A percentile compares a stretch with the other conserved stretches of the same genome.
Evolutionary conservation across 2,888 invertebrate species (phyloP).

Genomic region (Drosophila mulleri): DNA sequence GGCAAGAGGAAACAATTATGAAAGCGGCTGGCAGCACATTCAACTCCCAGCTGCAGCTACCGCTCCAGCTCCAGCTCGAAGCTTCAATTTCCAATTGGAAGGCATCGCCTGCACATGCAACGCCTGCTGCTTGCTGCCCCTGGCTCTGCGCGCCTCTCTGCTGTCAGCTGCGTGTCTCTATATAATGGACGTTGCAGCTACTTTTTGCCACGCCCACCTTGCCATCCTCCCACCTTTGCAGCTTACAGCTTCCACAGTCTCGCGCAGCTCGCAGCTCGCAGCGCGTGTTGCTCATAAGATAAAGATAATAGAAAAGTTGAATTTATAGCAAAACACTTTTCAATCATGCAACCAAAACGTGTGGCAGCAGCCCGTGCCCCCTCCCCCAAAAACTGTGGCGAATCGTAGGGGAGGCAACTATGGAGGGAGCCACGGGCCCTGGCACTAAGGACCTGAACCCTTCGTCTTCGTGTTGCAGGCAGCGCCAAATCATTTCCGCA

Average conservation of each 20-base stretch:
- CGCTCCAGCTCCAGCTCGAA: conserved; percentile 6
- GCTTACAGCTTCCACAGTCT: not conserved
- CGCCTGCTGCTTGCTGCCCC: conserved; percentile 6
- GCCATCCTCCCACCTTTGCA: conserved; percentile 3
- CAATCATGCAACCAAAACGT: conserved; percentile 74
- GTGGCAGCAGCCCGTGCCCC: conserved; percentile 16
- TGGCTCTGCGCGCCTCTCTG: not conserved
- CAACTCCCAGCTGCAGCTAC: conserved; percentile 33
- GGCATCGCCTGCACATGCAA: conserved; percentile 35
- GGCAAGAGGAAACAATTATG: conserved; percentile 60
- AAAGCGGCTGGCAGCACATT: conserved; percentile 54
- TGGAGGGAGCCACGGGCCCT: not conserved
- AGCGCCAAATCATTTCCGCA: conserved; percentile 77
- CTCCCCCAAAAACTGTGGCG: not conserved
- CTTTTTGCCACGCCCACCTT: conserved; percentile 33
- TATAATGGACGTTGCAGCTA: conserved; percentile 49
- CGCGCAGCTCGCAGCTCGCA: conserved; percentile 9
- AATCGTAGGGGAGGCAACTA: not conserved
- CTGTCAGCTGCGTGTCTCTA: conserved; percentile 28
- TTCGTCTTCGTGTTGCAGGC: conserved; percentile 34
- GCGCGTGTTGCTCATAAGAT: conserved; percentile 70
- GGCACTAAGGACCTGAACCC: conserved; percentile 30
- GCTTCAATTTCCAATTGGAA: conserved; percentile 8
- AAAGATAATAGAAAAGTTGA: conserved; percentile 77
- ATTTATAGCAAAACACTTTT: conserved; percentile 76